A percentile compares a stretch with the other conserved stretches of the same genome.
Evolutionary conservation across 2,113 vertebrate genomes (phyloP).

Genomic region (Oreochromis niloticus): DNA sequence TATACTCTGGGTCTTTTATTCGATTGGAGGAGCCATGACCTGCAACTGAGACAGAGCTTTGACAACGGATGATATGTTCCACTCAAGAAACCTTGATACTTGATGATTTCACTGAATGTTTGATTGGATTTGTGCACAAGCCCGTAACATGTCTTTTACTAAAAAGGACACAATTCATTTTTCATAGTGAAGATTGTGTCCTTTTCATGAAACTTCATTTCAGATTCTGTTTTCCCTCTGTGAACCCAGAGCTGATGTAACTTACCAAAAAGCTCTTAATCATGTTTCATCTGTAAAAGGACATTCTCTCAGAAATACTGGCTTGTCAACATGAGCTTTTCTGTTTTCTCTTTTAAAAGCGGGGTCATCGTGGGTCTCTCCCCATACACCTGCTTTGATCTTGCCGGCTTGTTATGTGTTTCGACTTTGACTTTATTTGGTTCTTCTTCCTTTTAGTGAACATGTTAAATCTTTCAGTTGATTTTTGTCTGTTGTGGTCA

Average conservation of each 20-base stretch:
- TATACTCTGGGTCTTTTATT: background rate
- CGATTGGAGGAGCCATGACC: background rate
- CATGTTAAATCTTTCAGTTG: background rate
- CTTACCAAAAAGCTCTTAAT: background rate
- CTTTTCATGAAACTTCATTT: background rate
- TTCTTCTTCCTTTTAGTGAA: background rate
- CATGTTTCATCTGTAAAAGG: background rate
- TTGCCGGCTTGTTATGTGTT: background rate
- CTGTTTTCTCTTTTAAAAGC: background rate
- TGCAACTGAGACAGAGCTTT: background rate
- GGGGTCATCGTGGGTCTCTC: background rate
- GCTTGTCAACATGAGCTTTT: background rate
- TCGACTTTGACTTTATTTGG: background rate
- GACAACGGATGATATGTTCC: background rate
- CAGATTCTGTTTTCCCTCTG: background rate
- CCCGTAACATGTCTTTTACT: accelerated
- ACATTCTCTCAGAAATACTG: background rate
- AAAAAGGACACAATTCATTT: background rate
- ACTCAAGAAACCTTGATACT: background rate
- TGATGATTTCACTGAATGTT: background rate
- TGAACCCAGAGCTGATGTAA: background rate
- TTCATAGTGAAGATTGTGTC: background rate
- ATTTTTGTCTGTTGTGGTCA: background rate
- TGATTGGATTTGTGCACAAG: background rate
- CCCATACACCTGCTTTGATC: background rate